Evolutionary conservation across 2,797 vertebrate genomes (phyloP), one percentile per base, ranked within the genome.

Genomic region (Salmo trutta): DNA sequence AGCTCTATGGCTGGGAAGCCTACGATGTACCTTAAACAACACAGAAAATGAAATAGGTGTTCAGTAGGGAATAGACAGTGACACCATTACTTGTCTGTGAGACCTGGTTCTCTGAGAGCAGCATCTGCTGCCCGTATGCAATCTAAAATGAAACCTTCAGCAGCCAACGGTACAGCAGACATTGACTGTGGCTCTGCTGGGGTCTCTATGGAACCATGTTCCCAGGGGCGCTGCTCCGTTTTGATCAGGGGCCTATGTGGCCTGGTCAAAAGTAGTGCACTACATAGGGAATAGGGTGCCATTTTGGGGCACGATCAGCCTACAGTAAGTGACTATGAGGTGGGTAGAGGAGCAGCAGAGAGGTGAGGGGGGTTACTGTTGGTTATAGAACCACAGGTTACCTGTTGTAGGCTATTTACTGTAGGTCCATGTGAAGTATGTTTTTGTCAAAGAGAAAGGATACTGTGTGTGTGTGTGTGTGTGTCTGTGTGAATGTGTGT

Each of bases 131-230:
- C 59, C 59, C 59, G 27, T 21, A 27, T 64, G 21, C 8, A 64
- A 12, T 64, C 59, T 24, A 64, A 64, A 27, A 64, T 27, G 27
- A 64, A 14, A 64, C 59, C 21, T 64, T 4, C 21, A 64, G 10
- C 3, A 27, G 59, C 59, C 59, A 17, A 62, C 56, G 14, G n/a
- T 24, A 24, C 10, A 12, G 21, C 10, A 64, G 59, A 10, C 59
- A 62, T 24, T 92, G 90, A 91, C 90, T 91, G 88, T 87, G 84
- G 82, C 87, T 87, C 81, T 86, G 78, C 87, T 10, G 4, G 86
- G 83, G 85, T 88, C 86, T 84, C 79, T 21, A 64, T 81, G 84
- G 41, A n/a, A 62, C n/a, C 8, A 21, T 62, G 21, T 62, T 24
- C 21, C 59, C 59, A 24, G 14, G 8, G 24, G 59, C 59, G 24